Conservation (phyloP, 2,797 vertebrate genomes). For the Halcyon chelicuti region DNA sequence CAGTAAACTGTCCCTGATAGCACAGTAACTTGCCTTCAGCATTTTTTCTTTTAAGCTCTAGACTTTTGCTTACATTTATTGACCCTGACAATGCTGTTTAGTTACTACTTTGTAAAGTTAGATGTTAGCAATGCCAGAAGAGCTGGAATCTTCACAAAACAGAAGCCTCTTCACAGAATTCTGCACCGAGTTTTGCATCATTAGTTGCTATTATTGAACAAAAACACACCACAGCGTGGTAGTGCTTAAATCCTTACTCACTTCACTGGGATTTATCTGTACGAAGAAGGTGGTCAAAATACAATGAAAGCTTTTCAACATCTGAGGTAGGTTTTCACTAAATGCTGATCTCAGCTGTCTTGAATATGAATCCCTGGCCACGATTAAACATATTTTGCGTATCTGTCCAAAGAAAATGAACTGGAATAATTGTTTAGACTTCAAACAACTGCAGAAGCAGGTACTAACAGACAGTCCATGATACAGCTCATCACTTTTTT, state of each 20-base stretch:
- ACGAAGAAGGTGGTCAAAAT: background rate
- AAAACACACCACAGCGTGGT: background rate
- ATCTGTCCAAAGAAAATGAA: background rate
- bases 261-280: background rate
- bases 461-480: background rate
- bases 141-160: background rate
- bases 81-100: conserved; percentile 43
- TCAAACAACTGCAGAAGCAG: background rate
- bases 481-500: background rate
- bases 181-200: background rate
- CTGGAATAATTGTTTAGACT: background rate
- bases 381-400: background rate
- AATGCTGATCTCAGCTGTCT: background rate
- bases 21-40: conserved; percentile 48
- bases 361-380: background rate
- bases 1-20: conserved; percentile 11
- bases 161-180: background rate
- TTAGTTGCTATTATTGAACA: background rate
- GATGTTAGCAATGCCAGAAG: background rate
- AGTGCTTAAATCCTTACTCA: background rate
- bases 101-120: background rate
- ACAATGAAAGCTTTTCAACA: background rate
- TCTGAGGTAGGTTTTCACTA: background rate
- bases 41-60: conserved; percentile 4
- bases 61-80: conserved; percentile 39